These are phyloP conservation scores for Enoplolaimus lenunculus DNA, from an alignment of 2,888 invertebrate genomes.

Conservation along the genomic window DNA sequence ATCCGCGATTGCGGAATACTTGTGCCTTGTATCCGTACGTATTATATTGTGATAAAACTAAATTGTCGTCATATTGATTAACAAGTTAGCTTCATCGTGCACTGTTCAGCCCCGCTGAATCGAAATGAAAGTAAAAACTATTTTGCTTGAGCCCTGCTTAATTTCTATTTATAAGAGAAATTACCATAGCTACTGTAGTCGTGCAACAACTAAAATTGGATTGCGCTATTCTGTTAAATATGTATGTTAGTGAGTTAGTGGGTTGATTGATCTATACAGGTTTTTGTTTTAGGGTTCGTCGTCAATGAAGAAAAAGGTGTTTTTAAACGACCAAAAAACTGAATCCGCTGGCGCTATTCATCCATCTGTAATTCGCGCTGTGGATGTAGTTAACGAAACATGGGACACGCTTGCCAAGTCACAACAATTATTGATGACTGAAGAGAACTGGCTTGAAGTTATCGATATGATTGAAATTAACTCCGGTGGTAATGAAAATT, in stretches of 20 bases:
- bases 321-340: background rate
- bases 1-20: conserved; percentile 71
- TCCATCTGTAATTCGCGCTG: background rate
- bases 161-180: too few relatives aligned
- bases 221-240: too few relatives aligned
- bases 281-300: background rate
- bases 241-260: too few relatives aligned
- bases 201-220: too few relatives aligned
- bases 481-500: background rate
- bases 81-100: too few relatives aligned
- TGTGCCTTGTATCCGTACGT: conserved; percentile 50
- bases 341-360: background rate
- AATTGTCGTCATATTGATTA: conserved; percentile 7
- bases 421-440: background rate
- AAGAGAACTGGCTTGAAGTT: background rate
- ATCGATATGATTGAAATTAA: background rate
- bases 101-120: too few relatives aligned
- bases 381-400: background rate
- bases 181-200: too few relatives aligned
- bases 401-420: background rate
- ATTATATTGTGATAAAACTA: conserved; percentile 20
- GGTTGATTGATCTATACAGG: too few relatives aligned
- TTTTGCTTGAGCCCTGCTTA: too few relatives aligned
- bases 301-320: background rate
- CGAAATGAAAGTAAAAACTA: too few relatives aligned